Evolutionary conservation across 2,888 invertebrate genomes (phyloP).

Genomic region (Eugnorisma glareosa): DNA sequence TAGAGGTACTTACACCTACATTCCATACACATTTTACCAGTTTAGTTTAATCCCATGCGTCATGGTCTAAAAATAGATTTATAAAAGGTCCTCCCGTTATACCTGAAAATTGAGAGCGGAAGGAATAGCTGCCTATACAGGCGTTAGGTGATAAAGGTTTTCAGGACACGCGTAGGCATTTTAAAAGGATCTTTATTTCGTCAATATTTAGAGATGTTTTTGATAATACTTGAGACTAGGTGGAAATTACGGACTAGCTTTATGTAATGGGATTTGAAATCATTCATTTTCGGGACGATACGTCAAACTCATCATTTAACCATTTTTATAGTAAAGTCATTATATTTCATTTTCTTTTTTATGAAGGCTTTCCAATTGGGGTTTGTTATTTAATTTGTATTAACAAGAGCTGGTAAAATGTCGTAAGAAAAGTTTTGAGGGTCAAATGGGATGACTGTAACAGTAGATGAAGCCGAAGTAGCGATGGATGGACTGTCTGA

Average conservation of each 20-base stretch:
- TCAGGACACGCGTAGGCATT: background rate
- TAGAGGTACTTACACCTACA: background rate
- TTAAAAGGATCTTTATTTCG: background rate
- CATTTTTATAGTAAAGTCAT: background rate
- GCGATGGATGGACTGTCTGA: background rate
- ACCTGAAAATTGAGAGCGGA: conserved; percentile 10
- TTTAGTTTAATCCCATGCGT: background rate
- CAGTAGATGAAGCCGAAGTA: background rate
- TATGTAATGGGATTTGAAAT: background rate
- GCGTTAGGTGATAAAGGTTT: conserved; percentile 28
- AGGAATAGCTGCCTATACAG: conserved; percentile 13
- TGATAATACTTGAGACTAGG: too few species aligned
- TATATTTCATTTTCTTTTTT: background rate
- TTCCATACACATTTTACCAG: background rate
- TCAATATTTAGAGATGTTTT: background rate
- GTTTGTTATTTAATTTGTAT: background rate
- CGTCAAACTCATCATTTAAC: background rate
- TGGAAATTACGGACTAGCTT: too few species aligned
- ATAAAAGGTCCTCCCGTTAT: conserved; percentile 2
- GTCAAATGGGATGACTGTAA: background rate
- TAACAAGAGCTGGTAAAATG: background rate
- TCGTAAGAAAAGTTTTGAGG: background rate
- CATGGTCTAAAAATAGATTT: background rate
- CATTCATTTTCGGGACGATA: background rate
- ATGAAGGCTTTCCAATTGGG: too few species aligned